A percentile compares a stretch with the other conserved stretches of the same genome.
Evolutionary conservation across 2,888 invertebrate species (phyloP).

Genomic region (Drosophila setosimentum): DNA sequence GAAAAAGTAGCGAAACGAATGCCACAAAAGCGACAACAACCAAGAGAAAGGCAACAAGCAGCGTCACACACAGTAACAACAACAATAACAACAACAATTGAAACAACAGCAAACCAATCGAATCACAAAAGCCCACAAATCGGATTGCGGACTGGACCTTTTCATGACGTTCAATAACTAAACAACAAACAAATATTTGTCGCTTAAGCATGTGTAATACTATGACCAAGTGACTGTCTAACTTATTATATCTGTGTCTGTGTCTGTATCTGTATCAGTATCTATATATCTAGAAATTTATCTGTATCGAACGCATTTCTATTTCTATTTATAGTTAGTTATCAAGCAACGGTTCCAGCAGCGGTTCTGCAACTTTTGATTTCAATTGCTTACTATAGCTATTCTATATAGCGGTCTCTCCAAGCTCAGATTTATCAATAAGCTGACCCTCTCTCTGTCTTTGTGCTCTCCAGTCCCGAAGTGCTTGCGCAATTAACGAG

Average conservation of each 20-base stretch:
- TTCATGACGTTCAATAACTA: slow-evolving; percentile 71
- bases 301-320: slow-evolving; percentile 33
- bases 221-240: slow-evolving; percentile 42
- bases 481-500: slow-evolving; percentile 52
- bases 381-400: slow-evolving; percentile 50
- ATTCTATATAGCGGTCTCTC: slow-evolving; percentile 62
- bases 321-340: slow-evolving; percentile 30
- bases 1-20: slow-evolving; percentile 77
- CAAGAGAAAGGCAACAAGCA: slow-evolving; percentile 69
- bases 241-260: slow-evolving; percentile 40
- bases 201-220: slow-evolving; percentile 63
- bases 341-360: slow-evolving; percentile 47
- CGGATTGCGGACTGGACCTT: slow-evolving; percentile 74
- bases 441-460: not conserved
- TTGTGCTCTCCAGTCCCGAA: not conserved
- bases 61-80: slow-evolving; percentile 24
- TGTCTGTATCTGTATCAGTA: slow-evolving; percentile 17
- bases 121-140: slow-evolving; percentile 77
- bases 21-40: slow-evolving; percentile 59
- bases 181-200: slow-evolving; percentile 74
- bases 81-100: slow-evolving; percentile 21
- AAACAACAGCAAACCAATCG: slow-evolving; percentile 61
- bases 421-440: slow-evolving; percentile 31
- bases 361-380: slow-evolving; percentile 69
- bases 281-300: slow-evolving; percentile 19